These are phyloP conservation scores for Arion vulgaris DNA, from an alignment of 1,140 invertebrate species.

Conservation along the genomic window DNA sequence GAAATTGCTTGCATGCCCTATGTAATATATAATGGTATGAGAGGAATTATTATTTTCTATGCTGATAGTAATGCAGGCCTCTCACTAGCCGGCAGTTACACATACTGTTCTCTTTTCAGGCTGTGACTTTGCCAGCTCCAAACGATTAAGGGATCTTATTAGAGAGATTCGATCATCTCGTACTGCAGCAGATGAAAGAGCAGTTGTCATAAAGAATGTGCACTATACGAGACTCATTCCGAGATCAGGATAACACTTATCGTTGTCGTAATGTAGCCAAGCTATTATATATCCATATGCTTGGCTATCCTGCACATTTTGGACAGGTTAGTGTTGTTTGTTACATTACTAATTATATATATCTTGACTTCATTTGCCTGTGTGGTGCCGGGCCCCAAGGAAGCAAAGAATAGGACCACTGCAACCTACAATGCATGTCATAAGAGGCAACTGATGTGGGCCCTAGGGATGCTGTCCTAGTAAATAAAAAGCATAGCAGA, in stretches of 20 bases:
- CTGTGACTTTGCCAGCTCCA: constrained; percentile 66
- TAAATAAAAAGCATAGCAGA: too few species aligned
- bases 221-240: constrained; percentile 98
- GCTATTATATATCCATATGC: constrained; percentile 99
- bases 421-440: too few species aligned
- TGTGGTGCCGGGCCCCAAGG: too few species aligned
- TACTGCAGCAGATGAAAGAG: constrained; percentile 97
- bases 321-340: constrained; percentile 80
- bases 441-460: too few species aligned
- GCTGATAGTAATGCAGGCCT: too few species aligned
- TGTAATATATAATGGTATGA: too few species aligned
- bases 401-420: too few species aligned
- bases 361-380: too few species aligned
- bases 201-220: constrained; percentile 99
- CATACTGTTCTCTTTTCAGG: constrained; percentile 26
- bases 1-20: too few species aligned
- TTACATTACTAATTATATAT: neutral
- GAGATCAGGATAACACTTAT: constrained; percentile 98
- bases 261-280: constrained; percentile 99
- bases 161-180: constrained; percentile 96
- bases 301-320: constrained; percentile 99
- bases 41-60: too few species aligned
- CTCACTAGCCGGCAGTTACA: too few species aligned
- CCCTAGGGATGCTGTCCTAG: too few species aligned
- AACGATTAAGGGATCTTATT: constrained; percentile 81